A percentile compares a stretch with the other conserved stretches of the same genome.
phyloP scores from a whole-genome alignment of 2,797 vertebrate genomes.

The Pelodytes ibericus region DNA sequence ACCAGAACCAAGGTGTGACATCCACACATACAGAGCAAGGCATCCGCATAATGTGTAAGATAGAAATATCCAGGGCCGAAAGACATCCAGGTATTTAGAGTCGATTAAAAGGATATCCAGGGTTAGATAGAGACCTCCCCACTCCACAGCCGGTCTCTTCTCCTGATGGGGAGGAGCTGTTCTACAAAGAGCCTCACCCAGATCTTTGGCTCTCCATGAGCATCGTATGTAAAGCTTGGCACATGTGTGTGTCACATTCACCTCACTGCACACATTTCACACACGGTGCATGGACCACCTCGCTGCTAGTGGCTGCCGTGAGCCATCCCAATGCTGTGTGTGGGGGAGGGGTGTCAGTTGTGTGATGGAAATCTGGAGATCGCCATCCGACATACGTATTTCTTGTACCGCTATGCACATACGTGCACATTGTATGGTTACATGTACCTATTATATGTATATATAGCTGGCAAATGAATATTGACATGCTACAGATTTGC shows the following conservation, averaged over 20 bases:
- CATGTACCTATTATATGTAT: background rate
- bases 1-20: background rate
- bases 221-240: background rate
- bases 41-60: background rate
- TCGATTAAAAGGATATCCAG: slow-evolving; percentile 11
- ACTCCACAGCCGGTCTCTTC: slow-evolving; percentile 19
- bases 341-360: background rate
- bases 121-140: slow-evolving; percentile 14
- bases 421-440: background rate
- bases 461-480: too few species aligned
- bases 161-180: slow-evolving; percentile 46
- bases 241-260: background rate
- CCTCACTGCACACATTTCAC: background rate
- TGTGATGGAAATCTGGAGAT: slow-evolving; percentile 4
- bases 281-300: background rate
- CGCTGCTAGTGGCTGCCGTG: background rate
- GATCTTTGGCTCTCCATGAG: background rate
- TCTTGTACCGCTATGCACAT: background rate
- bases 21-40: background rate
- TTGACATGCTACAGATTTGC: too few species aligned
- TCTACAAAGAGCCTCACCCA: slow-evolving; percentile 49
- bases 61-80: background rate
- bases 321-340: background rate
- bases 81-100: slow-evolving; percentile 17
- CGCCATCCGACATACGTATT: background rate